These are phyloP conservation scores for Strigamia crassipes DNA, from an alignment of 2,888 invertebrate genomes.

Conservation along the genomic window DNA sequence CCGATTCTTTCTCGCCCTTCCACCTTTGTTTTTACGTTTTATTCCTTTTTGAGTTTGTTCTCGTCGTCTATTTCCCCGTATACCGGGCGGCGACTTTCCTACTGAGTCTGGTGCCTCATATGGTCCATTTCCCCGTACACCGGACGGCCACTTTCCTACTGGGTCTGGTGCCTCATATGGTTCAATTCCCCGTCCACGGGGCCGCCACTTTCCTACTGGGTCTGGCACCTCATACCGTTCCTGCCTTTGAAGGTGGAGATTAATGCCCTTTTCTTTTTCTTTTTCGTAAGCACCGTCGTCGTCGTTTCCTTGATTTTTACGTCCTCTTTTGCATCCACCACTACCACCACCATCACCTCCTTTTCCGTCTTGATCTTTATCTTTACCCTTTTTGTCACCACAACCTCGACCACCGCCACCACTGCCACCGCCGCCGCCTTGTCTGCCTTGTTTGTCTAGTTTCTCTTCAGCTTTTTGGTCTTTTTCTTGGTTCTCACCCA, in stretches of 20 bases:
- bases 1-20: not conserved
- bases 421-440: too few species aligned
- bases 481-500: not conserved
- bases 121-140: not conserved
- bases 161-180: not conserved
- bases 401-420: not conserved
- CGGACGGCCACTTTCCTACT: not conserved
- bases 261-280: too few species aligned
- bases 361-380: not conserved
- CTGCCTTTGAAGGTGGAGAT: too few species aligned
- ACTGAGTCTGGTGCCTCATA: not conserved
- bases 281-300: not conserved
- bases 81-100: not conserved
- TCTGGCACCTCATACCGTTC: too few species aligned
- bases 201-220: not conserved
- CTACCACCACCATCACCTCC: not conserved
- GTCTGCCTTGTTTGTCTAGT: not conserved
- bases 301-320: not conserved
- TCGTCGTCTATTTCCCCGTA: not conserved
- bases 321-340: not conserved
- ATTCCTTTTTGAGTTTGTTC: not conserved
- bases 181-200: not conserved
- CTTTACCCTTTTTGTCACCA: not conserved
- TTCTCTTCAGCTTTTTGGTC: not conserved
- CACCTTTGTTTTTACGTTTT: not conserved